phyloP scores from a whole-genome alignment of 1,140 invertebrate species.

The Drosophila lacertosa region DNA sequence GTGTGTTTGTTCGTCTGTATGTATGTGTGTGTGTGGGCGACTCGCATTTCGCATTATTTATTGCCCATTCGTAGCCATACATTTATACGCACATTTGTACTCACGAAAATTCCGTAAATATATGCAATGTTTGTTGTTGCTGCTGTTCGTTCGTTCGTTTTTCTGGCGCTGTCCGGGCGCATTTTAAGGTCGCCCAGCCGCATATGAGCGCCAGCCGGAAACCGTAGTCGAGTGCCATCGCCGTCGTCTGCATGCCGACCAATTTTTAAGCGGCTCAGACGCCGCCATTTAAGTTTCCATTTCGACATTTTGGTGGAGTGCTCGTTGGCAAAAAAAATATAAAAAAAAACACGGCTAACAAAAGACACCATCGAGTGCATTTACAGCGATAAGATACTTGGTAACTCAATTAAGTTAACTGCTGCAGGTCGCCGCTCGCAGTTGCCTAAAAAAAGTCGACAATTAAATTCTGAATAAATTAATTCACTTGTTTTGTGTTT shows the following conservation, averaged over 20 bases:
- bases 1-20: too few species aligned
- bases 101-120: slow-evolving; percentile 17
- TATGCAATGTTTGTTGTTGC: slow-evolving; percentile 50
- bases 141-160: slow-evolving; percentile 27
- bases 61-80: slow-evolving; percentile 32
- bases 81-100: neutral
- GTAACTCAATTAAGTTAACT: slow-evolving; percentile 70
- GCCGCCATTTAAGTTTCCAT: slow-evolving; percentile 56
- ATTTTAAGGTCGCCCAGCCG: too few species aligned
- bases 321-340: slow-evolving; percentile 5
- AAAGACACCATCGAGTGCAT: slow-evolving; percentile 52
- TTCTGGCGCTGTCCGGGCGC: slow-evolving; percentile 17
- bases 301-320: slow-evolving; percentile 3
- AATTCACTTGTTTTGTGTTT: too few species aligned
- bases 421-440: slow-evolving; percentile 18
- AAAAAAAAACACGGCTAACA: slow-evolving; percentile 9
- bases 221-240: slow-evolving; percentile 9
- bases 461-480: neutral
- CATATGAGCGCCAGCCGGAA: slow-evolving; percentile 1
- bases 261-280: slow-evolving; percentile 49
- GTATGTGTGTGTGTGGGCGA: slow-evolving; percentile 1
- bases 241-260: slow-evolving; percentile 21
- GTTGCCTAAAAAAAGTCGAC: slow-evolving; percentile 2
- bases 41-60: slow-evolving; percentile 67
- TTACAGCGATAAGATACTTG: slow-evolving; percentile 69